Evolutionary conservation across 2,797 vertebrate species (phyloP).

Genomic region (Anisognathus igniventris): DNA sequence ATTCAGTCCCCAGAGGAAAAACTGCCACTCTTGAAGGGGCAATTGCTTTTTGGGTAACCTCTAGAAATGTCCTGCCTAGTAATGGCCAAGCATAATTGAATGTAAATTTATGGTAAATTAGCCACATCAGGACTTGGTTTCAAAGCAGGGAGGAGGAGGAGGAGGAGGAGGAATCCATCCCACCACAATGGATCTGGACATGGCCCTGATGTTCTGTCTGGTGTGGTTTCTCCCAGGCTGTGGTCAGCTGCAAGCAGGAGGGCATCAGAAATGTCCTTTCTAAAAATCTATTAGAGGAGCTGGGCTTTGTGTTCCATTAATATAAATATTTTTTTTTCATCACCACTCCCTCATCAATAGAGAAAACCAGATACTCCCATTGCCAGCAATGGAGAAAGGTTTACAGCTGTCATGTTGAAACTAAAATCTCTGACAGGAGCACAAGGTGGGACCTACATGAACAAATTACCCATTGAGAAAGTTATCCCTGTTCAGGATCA

Average conservation of each 20-base stretch:
- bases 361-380: neutral
- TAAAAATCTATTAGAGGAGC: neutral
- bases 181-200: rapidly evolving
- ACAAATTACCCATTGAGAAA: neutral
- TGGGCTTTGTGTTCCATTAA: neutral
- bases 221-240: neutral
- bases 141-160: neutral
- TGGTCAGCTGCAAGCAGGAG: neutral
- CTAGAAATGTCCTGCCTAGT: neutral
- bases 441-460: neutral
- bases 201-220: neutral
- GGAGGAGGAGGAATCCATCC: neutral
- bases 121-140: neutral
- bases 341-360: rapidly evolving
- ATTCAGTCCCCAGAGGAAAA: neutral
- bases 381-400: neutral
- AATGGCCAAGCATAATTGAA: neutral
- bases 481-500: neutral
- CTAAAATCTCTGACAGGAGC: neutral
- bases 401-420: neutral
- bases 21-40: neutral
- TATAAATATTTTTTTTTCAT: neutral
- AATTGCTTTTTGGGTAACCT: neutral
- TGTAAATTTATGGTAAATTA: neutral
- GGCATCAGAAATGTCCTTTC: neutral